Conservation (phyloP, 2,113 vertebrate genomes). For the Alces alces region DNA sequence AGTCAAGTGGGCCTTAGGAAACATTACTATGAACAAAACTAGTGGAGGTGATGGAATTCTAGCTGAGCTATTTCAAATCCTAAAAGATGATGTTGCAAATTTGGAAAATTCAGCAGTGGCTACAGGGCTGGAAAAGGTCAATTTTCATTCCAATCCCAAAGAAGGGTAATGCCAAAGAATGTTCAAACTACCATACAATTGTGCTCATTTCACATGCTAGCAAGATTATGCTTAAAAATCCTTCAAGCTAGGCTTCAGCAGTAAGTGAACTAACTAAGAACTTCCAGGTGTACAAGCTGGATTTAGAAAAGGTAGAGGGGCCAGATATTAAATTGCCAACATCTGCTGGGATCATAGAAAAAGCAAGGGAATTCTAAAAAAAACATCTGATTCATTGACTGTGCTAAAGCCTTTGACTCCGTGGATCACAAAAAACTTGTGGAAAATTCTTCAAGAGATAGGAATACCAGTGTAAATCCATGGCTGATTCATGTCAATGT, state of each 20-base stretch:
- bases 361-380: not conserved
- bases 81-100: not conserved
- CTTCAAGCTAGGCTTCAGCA: not conserved
- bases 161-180: not conserved
- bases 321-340: not conserved
- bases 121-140: not conserved
- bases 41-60: not conserved
- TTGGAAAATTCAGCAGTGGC: not conserved
- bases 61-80: not conserved
- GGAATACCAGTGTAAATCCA: not conserved
- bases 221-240: not conserved
- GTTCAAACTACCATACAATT: not conserved
- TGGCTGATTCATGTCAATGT: no score
- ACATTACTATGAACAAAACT: not conserved
- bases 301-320: not conserved
- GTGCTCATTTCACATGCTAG: not conserved
- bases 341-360: not conserved
- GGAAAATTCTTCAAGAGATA: not conserved
- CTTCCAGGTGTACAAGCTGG: not conserved
- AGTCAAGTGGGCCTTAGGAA: not conserved
- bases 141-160: not conserved
- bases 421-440: not conserved
- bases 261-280: not conserved
- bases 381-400: not conserved
- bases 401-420: not conserved